Base-by-base conservation (phyloP, 2,888 invertebrate species). In the Apodemia zela region DNA sequence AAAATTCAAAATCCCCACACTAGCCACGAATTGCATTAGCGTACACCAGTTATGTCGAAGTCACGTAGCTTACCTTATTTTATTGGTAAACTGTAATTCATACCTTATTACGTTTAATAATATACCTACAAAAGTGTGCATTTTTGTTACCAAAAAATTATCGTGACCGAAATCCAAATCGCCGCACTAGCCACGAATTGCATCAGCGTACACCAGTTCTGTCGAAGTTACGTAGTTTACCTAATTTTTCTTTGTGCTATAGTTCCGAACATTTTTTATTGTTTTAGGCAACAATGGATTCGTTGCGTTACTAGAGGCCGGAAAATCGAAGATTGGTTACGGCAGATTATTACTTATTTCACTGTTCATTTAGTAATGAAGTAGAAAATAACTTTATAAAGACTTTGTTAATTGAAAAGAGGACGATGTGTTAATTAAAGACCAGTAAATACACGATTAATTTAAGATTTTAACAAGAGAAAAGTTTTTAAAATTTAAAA, bases 231-330 rank as follows among this genome's bases (percentile, higher is more conserved):
- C 80, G 81, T 76, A 73, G 76, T 78, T 85, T 81, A 81, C 83
- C 82, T 77, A 85, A 84, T 83, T 88, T 83, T 83, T 83, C 83
- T 80, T 81, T 79, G 79, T 79, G 69, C 66, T 65, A 73, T 72
- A 76, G 75, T 75, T 76, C 74, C 72, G 76, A 76, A 74, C 73
- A 77, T 78, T 77, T 76, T 75, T 78, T 80, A 81, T 86, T 84
- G 84, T 85, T 79, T 63, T 18, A 45, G 1, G 21, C 47, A 47
- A 63, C 63, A 63, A 63, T 59, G 49, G 59, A 59, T 59, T 47
- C 47, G 59, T 76, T 63, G 63, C 60, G 75, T 74, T 75, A 76
- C 74, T 69, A 66, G 71, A 25, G 54, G 70, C 76, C 78, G 80
- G 80, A 80, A 83, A 84, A 84, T 81, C 77, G 75, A 63, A 68